Evolutionary conservation across 2,888 invertebrate species (phyloP).

Genomic region (Cerastis leucographa): DNA sequence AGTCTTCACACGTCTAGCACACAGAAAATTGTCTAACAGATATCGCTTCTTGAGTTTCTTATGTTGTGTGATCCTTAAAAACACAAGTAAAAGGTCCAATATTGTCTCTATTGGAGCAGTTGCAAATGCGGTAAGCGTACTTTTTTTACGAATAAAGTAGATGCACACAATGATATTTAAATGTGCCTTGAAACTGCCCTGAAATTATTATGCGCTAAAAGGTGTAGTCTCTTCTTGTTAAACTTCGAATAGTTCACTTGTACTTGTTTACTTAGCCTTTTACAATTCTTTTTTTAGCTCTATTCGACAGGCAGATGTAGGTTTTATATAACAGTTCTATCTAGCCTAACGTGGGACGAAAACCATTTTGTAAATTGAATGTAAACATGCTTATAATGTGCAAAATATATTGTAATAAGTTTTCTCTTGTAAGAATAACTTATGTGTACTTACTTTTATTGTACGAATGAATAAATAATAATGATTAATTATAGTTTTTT

Average conservation of each 20-base stretch:
- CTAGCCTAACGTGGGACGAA: conserved; percentile 5
- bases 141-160: conserved; percentile 17
- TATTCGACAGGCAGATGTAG: conserved; percentile 22
- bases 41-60: background rate
- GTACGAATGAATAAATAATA: conserved; percentile 36
- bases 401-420: conserved; percentile 29
- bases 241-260: conserved; percentile 31
- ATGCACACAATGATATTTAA: conserved; percentile 31
- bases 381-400: conserved; percentile 45
- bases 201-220: conserved; percentile 12
- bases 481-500: conserved; percentile 44
- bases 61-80: background rate
- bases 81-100: no score
- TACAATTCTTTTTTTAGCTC: conserved; percentile 31
- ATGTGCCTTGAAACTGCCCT: conserved; percentile 34
- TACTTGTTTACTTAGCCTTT: conserved; percentile 41
- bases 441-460: conserved; percentile 25
- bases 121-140: background rate
- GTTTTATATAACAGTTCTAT: conserved; percentile 20
- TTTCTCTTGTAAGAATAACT: conserved; percentile 26
- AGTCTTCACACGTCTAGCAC: background rate
- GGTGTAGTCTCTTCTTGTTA: conserved; percentile 4
- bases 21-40: background rate
- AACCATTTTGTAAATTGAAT: conserved; percentile 40
- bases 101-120: background rate